Percentiles rank a stretch among this genome's conserved stretches.
Evolutionary conservation across 2,113 vertebrate species (phyloP).

Genomic region (Lycocorax pyrrhopterus): DNA sequence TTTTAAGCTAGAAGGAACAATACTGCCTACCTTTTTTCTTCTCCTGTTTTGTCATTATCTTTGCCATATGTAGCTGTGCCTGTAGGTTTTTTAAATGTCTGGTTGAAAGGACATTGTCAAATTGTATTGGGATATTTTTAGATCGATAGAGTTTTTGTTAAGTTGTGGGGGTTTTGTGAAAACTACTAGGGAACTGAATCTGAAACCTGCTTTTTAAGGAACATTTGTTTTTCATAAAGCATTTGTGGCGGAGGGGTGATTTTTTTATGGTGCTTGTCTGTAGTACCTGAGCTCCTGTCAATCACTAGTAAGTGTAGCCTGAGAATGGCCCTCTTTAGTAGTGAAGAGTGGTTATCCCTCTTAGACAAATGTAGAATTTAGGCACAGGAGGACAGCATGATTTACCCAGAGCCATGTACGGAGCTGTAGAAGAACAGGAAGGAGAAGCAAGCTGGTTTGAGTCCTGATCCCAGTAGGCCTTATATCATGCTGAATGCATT

Average conservation of each 20-base stretch:
- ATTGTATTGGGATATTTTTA: not conserved
- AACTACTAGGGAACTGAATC: not conserved
- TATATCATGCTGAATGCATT: not conserved
- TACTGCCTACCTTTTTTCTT: not conserved
- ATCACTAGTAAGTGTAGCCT: not conserved
- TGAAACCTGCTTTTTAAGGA: not conserved
- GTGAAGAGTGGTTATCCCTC: not conserved
- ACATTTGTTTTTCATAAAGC: not conserved
- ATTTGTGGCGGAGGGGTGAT: not conserved
- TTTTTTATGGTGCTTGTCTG: not conserved
- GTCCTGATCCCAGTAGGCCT: not conserved
- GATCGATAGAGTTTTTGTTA: not conserved
- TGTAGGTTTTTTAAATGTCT: not conserved
- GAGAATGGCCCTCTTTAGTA: not conserved
- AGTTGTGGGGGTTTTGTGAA: not conserved
- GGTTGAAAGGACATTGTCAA: not conserved
- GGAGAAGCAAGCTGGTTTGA: not conserved
- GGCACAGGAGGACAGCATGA: not conserved
- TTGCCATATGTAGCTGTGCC: not conserved
- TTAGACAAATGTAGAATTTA: not conserved
- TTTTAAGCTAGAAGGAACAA: not conserved
- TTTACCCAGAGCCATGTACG: not conserved
- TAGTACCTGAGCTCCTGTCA: not conserved
- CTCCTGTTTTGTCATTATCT: not conserved
- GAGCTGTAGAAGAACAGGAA: not conserved